Evolutionary conservation across 2,797 vertebrate genomes (phyloP), one percentile per base, ranked within the genome.

Genomic region (Bradypodion pumilum): DNA sequence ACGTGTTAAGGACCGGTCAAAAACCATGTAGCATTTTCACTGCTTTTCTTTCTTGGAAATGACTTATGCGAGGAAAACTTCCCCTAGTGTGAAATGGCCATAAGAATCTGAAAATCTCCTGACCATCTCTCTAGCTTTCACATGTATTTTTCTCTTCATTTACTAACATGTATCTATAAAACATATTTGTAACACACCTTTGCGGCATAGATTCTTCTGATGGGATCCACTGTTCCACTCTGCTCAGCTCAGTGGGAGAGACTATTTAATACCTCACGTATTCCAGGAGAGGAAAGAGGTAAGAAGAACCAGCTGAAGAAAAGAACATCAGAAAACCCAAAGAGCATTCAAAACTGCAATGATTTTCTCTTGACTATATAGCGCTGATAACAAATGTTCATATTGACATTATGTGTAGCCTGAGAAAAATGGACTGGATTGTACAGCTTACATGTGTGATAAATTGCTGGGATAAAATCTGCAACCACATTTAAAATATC

Each of bases 201-300:
- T 92, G 32, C 0, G 46, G 85, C 88, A 16, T 96, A 99, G 98
- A 97, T 98, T 92, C 97, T 96, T 93, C 96, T 99, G 93, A 46
- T 98, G 98, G 97, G 97, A 85, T 98, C 98, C 93, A 97, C 97
- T 77, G 95, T 99, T 91, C 99, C 99, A 1, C 97, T 99, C 92
- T 99, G 99, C 94, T 99, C 99, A 21, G 97, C 98, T 92, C 99
- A 99, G 95, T 99, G 98, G 98, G 99, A 99, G 93, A 95, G 98
- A 81, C 97, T 99, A 97, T 99, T 98, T 96, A 99, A 99, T 91
- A 98, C 98, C 25, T 97, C 97, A 81, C 97, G 99, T 75, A 85
- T 98, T 89, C 98, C 99, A 0, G 97, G 98, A 91, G 93, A 96
- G 90, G 98, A 99, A 90, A 97, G 98, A 95, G 99, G 99, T 99